Base-by-base conservation (phyloP, 2,797 vertebrate species). In the Hippoglossus hippoglossus region DNA sequence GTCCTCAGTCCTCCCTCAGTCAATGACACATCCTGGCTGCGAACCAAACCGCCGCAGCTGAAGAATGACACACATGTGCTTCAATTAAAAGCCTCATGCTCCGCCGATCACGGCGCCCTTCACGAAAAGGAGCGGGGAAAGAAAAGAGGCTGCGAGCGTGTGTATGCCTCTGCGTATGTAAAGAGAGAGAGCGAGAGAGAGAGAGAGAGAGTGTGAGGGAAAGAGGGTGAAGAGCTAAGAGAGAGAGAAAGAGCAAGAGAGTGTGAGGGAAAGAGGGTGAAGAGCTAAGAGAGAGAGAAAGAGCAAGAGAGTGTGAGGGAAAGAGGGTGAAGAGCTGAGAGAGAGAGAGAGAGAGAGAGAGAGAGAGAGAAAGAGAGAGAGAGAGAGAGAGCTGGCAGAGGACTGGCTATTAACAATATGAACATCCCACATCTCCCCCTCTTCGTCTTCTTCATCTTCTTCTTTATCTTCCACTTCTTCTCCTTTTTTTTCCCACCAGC, bases 41-140 rank as follows among this genome's bases (percentile, higher is more conserved):
- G 59, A 84, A 89, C 84, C 91, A 89, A 86, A 77, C 47, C 47
- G 86, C 82, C 16, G 63, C 74, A 55, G 91, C 80, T 68, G 55
- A 71, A 87, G 76, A 89, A 81, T 70, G 63, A 70, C 55, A 79
- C 86, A 81, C 75, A 68, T 77, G 85, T 61, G 85, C 85, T 81
- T 91, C 92, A 89, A 91, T 94, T 93, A 93, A 93, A 93, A 92
- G 90, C 90, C 86, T 77, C 80, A 86, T 73, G 92, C 93, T 89
- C 84, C 36, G 79, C 82, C 81, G 92, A 87, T 88, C 89, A 56
- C 52, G 63, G 74, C 78, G 88, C 88, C 91, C 76, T 85, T 86
- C 80, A 58, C 79, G 79, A n/a, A 56, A 77, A 64, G 59, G 18
- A 21, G 62, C 26, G 62, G 22, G 34, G 70, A 19, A 19, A 46